Base-by-base conservation (phyloP, 2,797 vertebrate species). In the Hapalemur alaotrensis region DNA sequence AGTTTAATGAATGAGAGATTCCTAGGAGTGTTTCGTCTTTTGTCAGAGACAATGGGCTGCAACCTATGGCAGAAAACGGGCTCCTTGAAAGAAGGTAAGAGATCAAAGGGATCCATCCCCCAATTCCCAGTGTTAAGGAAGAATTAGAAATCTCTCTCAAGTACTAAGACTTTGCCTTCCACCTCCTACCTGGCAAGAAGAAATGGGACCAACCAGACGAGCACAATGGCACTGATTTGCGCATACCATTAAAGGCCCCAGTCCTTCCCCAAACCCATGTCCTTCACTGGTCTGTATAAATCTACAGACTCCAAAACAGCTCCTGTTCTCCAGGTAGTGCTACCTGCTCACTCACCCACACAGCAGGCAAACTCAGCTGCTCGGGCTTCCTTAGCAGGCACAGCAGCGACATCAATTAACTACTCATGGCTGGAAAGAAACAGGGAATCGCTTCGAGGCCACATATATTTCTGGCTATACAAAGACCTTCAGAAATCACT, bases 121-220 rank as follows among this genome's bases (percentile, higher is more conserved):
- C 73, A 99, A 22, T 38, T 46, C 46, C 99, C 99, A 99, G 76
- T 99, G 98, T 70, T 67, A 73, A 35, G 22, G n/a, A 59, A 78
- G 65, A 93, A 80, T 25, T 11, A 46, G 69, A 87, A 81, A 18
- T 67, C 22, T 32, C 57, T 94, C 67, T 80, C 30, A 18, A 38
- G 38, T 22, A 3, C 80, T 80, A 35, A 69, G 54, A 80, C 10
- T 79, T 80, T 48, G 72, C 38, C 46, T 81, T n/a, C 73, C 7
- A 1, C n/a, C 59, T 95, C 43, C 35, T 50, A 23, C 28, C 48
- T 17, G n/a, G 23, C 61, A n/a, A 59, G 72, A n/a, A 95, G 63
- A 65, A 75, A 72, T 25, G 91, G 67, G 65, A 9, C 28, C 32
- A 13, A 0, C n/a, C 6, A 46, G 11, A 0, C 20, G 4, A 41